These are phyloP conservation scores for Plebejus anna DNA, from an alignment of 2,888 invertebrate species.

Conservation along the genomic window DNA sequence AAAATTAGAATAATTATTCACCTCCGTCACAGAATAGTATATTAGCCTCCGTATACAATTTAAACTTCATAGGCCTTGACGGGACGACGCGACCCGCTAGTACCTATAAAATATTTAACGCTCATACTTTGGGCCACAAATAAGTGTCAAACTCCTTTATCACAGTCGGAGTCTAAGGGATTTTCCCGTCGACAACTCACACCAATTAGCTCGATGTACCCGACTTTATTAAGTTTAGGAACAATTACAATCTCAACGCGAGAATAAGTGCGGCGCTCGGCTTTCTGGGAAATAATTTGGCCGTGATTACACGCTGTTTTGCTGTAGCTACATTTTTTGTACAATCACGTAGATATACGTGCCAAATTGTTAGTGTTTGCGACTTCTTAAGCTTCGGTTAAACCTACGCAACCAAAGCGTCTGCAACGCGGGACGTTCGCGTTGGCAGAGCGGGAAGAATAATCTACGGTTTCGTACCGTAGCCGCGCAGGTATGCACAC, in stretches of 20 bases:
- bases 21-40: too few species aligned
- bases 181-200: slow-evolving; percentile 41
- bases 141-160: slow-evolving; percentile 34
- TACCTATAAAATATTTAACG: not conserved
- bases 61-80: too few species aligned
- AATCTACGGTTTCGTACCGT: too few species aligned
- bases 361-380: not conserved
- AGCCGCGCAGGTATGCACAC: too few species aligned
- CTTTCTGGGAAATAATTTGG: slow-evolving; percentile 23
- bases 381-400: not conserved
- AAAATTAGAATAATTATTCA: too few species aligned
- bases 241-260: slow-evolving; percentile 44
- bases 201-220: slow-evolving; percentile 49
- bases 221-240: slow-evolving; percentile 43
- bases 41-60: too few species aligned
- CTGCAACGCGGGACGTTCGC: too few species aligned
- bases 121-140: slow-evolving; percentile 6
- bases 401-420: too few species aligned
- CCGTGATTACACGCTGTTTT: slow-evolving; percentile 6
- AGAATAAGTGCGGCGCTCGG: slow-evolving; percentile 35
- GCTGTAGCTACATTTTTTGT: not conserved
- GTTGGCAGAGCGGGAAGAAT: too few species aligned
- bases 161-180: slow-evolving; percentile 25
- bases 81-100: too few species aligned
- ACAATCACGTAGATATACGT: not conserved